phyloP scores from a whole-genome alignment of 2,797 vertebrate species.

The Girardinus metallicus region DNA sequence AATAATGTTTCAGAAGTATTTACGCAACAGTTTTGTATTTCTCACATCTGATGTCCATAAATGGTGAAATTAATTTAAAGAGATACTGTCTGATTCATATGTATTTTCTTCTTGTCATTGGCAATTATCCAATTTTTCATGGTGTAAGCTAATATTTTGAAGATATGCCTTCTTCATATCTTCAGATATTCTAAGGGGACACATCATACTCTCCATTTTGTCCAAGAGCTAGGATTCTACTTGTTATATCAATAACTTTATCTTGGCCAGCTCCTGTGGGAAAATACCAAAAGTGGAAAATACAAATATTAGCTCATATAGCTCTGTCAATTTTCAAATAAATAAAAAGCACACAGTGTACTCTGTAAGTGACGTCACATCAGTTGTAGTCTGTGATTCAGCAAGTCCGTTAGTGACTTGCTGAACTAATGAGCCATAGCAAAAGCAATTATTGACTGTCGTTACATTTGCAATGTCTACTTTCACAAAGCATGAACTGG shows the following conservation, averaged over 20 bases:
- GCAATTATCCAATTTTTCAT: background rate
- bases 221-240: background rate
- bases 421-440: background rate
- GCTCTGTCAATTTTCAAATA: background rate
- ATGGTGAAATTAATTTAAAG: background rate
- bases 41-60: background rate
- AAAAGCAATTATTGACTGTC: background rate
- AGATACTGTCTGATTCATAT: background rate
- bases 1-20: background rate
- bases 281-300: conserved; percentile 22
- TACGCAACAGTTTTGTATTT: background rate
- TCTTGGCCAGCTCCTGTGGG: conserved; percentile 20
- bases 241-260: background rate
- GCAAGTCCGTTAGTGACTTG: background rate
- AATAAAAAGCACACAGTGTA: background rate
- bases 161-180: background rate
- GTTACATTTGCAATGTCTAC: background rate
- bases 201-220: background rate
- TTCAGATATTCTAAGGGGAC: background rate
- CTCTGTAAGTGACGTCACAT: background rate
- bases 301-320: background rate
- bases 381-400: background rate
- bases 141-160: background rate
- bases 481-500: background rate
- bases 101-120: background rate